These are phyloP conservation scores for Bombus confusus DNA, from an alignment of 1,140 invertebrate species.

Conservation along the genomic window DNA sequence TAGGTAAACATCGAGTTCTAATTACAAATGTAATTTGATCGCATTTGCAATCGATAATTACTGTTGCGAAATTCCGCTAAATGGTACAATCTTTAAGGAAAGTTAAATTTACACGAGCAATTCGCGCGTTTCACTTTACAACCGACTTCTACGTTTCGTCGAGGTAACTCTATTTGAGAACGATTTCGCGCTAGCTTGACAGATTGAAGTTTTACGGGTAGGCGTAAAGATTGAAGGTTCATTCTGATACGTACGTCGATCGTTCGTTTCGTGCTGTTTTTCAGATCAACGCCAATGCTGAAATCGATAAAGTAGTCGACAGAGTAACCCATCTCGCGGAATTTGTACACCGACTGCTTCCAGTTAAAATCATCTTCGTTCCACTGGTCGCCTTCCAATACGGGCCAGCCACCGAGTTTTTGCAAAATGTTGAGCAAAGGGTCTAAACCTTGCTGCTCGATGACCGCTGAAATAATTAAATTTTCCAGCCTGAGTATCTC, in stretches of 20 bases:
- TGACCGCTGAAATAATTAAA: slow-evolving; percentile 83
- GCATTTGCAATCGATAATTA: not conserved
- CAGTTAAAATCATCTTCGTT: slow-evolving; percentile 88
- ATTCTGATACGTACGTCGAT: slow-evolving; percentile 89
- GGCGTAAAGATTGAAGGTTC: not conserved
- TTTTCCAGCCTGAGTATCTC: too few species aligned
- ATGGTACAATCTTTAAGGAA: not conserved
- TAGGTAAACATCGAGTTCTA: not conserved
- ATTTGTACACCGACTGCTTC: slow-evolving; percentile 92
- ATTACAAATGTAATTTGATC: not conserved
- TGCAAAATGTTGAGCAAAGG: slow-evolving; percentile 88
- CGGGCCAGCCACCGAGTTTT: slow-evolving; percentile 95
- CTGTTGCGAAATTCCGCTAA: not conserved
- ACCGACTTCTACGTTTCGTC: not conserved
- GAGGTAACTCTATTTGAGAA: not conserved
- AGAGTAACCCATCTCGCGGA: slow-evolving; percentile 90
- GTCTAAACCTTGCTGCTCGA: slow-evolving; percentile 88
- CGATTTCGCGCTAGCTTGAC: not conserved
- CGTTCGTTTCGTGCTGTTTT: slow-evolving; percentile 92
- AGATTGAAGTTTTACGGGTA: not conserved
- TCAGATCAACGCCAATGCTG: slow-evolving; percentile 94
- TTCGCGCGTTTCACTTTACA: not conserved
- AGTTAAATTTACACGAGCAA: not conserved
- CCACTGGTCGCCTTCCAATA: slow-evolving; percentile 91
- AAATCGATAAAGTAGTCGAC: slow-evolving; percentile 97